Evolutionary conservation across 2,888 invertebrate species (phyloP).

Genomic region (Cataglyphis livida): DNA sequence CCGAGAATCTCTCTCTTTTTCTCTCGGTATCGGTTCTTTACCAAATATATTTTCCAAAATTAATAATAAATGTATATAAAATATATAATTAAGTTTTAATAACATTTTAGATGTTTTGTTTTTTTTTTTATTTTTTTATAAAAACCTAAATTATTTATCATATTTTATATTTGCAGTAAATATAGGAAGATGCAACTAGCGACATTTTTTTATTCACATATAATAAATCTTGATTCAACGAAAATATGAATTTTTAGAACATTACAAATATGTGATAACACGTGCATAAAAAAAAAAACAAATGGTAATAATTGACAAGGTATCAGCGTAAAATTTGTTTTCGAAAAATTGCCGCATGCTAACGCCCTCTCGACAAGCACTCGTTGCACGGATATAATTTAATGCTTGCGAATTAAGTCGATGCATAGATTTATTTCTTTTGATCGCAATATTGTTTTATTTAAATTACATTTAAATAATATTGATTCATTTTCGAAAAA

Average conservation of each 20-base stretch:
- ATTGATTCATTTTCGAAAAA: neutral
- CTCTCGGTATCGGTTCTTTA: neutral
- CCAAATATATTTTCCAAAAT: neutral
- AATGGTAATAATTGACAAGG: neutral
- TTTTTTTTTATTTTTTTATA: neutral
- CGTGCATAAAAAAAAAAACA: neutral
- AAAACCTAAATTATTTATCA: neutral
- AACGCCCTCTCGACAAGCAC: slow-evolving; percentile 5
- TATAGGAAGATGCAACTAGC: neutral
- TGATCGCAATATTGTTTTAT: neutral
- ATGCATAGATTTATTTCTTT: neutral
- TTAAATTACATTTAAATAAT: neutral
- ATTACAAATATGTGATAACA: neutral
- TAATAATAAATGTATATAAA: neutral
- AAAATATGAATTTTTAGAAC: neutral
- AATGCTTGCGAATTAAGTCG: neutral
- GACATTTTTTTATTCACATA: neutral
- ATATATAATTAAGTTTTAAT: neutral
- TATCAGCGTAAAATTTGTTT: neutral
- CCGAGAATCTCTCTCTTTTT: neutral
- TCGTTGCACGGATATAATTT: neutral
- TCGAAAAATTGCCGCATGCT: neutral
- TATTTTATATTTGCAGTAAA: neutral
- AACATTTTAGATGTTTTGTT: neutral
- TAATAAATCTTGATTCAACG: neutral